phyloP scores from a whole-genome alignment of 2,113 vertebrate genomes.

The Gadus macrocephalus region DNA sequence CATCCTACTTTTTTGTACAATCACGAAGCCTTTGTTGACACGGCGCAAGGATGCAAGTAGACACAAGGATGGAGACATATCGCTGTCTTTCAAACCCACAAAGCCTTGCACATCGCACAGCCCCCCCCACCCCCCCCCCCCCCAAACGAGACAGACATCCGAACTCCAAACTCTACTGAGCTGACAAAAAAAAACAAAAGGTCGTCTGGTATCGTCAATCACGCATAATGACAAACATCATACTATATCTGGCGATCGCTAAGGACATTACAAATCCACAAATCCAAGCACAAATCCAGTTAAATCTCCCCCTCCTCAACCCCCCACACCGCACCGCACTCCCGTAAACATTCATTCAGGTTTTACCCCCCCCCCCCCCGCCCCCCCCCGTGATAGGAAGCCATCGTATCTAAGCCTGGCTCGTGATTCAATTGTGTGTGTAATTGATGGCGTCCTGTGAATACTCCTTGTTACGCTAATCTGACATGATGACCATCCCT shows the following conservation, averaged over 20 bases:
- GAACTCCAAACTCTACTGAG: too few relatives aligned
- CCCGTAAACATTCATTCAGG: conserved; percentile 57
- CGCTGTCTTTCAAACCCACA: too few relatives aligned
- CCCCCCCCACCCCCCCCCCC: too few relatives aligned
- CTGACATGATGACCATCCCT: conserved; percentile 43
- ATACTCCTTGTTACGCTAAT: conserved; percentile 48
- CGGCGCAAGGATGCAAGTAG: too few relatives aligned
- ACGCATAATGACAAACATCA: conserved; percentile 40
- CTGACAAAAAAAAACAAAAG: too few relatives aligned
- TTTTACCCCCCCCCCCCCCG: conserved; percentile 42
- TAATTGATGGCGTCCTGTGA: conserved; percentile 63
- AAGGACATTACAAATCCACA: conserved; percentile 58
- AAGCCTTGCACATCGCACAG: too few relatives aligned
- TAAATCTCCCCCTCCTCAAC: conserved; percentile 47
- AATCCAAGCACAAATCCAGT: conserved; percentile 50
- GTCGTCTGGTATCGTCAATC: conserved; percentile 5
- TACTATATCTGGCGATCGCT: conserved; percentile 63
- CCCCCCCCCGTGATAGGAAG: conserved; percentile 31
- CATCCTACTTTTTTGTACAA: too few relatives aligned
- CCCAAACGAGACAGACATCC: too few relatives aligned
- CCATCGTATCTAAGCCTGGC: conserved; percentile 52
- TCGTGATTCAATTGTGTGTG: conserved; percentile 59
- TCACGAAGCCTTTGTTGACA: too few relatives aligned
- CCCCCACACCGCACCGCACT: neutral
- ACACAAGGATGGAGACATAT: too few relatives aligned